Evolutionary conservation across 2,113 vertebrate species (phyloP).

Genomic region (Dipodomys merriami): DNA sequence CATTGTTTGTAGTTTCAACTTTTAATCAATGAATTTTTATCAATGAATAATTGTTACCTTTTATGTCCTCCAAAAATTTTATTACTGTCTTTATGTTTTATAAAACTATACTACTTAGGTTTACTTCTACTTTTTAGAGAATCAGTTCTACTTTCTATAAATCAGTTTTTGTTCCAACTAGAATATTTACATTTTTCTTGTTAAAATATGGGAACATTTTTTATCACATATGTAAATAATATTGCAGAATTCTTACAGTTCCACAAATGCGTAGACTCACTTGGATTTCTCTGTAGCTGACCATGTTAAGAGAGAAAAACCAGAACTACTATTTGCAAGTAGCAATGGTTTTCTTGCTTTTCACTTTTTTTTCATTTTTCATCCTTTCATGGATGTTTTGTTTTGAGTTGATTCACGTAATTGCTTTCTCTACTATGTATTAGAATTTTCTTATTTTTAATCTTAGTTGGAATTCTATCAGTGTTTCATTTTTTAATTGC

Average conservation of each 20-base stretch:
- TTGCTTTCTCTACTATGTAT: background rate
- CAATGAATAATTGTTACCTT: slow-evolving; percentile 30
- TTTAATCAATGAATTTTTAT: background rate
- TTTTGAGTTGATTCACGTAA: background rate
- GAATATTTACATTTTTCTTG: background rate
- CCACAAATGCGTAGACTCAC: background rate
- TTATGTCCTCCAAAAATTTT: slow-evolving; percentile 9
- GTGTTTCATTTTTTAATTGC: slow-evolving; percentile 24
- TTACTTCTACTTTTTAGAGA: background rate
- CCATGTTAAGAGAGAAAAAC: slow-evolving; percentile 26
- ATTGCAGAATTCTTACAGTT: slow-evolving; percentile 31
- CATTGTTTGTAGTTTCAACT: background rate
- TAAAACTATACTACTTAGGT: background rate
- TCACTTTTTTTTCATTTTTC: background rate
- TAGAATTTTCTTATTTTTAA: slow-evolving; percentile 22
- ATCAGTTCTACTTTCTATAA: too few species aligned
- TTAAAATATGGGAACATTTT: background rate
- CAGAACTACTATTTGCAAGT: background rate
- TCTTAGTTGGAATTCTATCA: background rate
- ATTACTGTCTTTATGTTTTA: background rate
- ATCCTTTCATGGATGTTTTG: background rate
- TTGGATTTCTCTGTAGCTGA: background rate
- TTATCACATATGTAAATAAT: background rate
- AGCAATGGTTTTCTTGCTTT: background rate
- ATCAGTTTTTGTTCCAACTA: background rate